Evolutionary conservation across 2,797 vertebrate genomes (phyloP), one percentile per base, ranked within the genome.

Genomic region (Danionella dracula): DNA sequence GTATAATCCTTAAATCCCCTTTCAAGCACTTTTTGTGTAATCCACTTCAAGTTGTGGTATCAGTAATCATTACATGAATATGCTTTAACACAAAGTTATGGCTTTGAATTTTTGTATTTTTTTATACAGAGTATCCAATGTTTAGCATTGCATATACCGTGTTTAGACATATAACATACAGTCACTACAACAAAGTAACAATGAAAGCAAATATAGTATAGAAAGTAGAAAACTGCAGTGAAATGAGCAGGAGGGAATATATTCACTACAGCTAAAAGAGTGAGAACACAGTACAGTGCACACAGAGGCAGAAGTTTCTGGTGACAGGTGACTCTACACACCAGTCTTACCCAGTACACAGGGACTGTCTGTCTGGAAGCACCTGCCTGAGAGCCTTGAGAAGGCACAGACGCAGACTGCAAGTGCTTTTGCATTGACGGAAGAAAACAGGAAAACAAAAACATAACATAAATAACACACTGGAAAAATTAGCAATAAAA

Each of bases 311-410:
- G 34, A 37, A 13, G 49, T 27, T 40, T 49, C 9, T 61, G 38
- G 20, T 49, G 44, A 40, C 40, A n/a, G 15, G 1, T 29, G 32
- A 44, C 27, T 48, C 48, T 7, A 23, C 16, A 50, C 56, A 38
- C 74, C 53, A 57, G 74, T 78, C 87, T 86, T 87, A 90, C 84
- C 87, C 85, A 83, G 74, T 84, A 86, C 45, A 76, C 51, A 5
- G 90, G 88, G 84, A 85, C 84, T 82, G 84, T 79, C 83, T 86
- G 84, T 82, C 84, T 84, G 82, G 75, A 72, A 71, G 68, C 53
- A 59, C 80, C 80, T 10, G 65, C 77, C 42, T 91, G 89, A 82
- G 85, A 90, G 83, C 82, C 82, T 48, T 82, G 83, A 77, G 80
- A 5, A 58, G 81, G 84, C 78, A 90, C 58, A 83, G 85, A 86